These are phyloP conservation scores for Helostoma temminkii DNA, from an alignment of 2,797 vertebrate species.

Conservation along the genomic window DNA sequence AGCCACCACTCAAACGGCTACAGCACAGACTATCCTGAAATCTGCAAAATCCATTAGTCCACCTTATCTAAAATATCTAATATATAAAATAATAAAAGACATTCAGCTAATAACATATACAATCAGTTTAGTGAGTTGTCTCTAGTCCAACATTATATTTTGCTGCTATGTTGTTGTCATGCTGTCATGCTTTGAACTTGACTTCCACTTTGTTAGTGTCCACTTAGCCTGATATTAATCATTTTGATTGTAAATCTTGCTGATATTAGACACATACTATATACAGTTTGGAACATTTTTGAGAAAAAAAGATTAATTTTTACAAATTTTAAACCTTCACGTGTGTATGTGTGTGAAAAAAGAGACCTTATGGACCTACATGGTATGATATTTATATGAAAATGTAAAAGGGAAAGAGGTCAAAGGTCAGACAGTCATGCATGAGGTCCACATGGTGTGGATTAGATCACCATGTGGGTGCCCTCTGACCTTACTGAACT, in stretches of 20 bases:
- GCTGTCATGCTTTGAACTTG: neutral
- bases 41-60: constrained; percentile 22
- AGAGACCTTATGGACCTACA: neutral
- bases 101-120: neutral
- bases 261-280: neutral
- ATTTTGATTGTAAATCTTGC: neutral
- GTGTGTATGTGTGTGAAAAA: constrained; percentile 4
- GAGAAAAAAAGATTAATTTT: neutral
- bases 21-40: constrained; percentile 27
- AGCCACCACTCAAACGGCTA: constrained; percentile 47
- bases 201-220: neutral
- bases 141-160: neutral
- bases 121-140: neutral
- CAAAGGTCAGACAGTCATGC: constrained; percentile 56
- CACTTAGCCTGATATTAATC: neutral
- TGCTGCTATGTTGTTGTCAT: neutral
- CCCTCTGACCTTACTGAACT: constrained; percentile 72
- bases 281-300: neutral
- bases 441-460: constrained; percentile 68
- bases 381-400: constrained; percentile 34
- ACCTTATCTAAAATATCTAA: constrained; percentile 1
- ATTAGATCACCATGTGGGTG: constrained; percentile 60
- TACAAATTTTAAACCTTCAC: constrained; percentile 5
- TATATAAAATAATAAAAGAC: neutral
- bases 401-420: constrained; percentile 47